phyloP scores from a whole-genome alignment of 1,140 invertebrate genomes.

The Mactra quadrangularis region DNA sequence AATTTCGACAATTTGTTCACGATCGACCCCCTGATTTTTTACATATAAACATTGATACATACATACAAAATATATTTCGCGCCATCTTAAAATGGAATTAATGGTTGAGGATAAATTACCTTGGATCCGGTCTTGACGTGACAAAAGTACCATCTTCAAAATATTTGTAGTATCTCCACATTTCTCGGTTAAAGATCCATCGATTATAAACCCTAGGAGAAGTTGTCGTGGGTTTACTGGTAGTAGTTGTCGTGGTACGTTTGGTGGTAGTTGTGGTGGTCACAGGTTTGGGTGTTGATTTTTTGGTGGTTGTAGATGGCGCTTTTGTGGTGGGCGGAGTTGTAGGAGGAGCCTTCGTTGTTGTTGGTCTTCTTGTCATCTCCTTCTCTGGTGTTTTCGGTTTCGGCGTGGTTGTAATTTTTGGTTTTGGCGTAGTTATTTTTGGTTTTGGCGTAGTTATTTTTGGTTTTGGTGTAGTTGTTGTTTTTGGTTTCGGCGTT shows the following conservation, averaged over 20 bases:
- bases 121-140: conserved; percentile 50
- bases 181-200: conserved; percentile 49
- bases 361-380: not conserved
- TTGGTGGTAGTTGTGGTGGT: conserved; percentile 28
- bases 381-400: too few species aligned
- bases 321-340: not conserved
- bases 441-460: conserved; percentile 5
- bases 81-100: too few species aligned
- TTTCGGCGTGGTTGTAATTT: conserved; percentile 13
- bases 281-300: not conserved
- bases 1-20: too few species aligned
- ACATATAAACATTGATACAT: too few species aligned
- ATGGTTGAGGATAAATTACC: conserved; percentile 16
- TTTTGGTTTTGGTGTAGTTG: not conserved
- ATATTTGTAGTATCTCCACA: conserved; percentile 49
- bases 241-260: not conserved
- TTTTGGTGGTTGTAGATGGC: conserved; percentile 29
- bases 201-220: conserved; percentile 1
- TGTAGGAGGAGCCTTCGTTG: conserved; percentile 10
- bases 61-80: too few species aligned
- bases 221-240: not conserved
- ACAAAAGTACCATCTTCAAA: conserved; percentile 32
- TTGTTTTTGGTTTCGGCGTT: not conserved
- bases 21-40: too few species aligned
- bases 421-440: not conserved